A percentile compares a stretch with the other conserved stretches of the same genome.
These are phyloP conservation scores for Craniophora ligustri DNA, from an alignment of 2,888 invertebrate species.

Conservation along the genomic window DNA sequence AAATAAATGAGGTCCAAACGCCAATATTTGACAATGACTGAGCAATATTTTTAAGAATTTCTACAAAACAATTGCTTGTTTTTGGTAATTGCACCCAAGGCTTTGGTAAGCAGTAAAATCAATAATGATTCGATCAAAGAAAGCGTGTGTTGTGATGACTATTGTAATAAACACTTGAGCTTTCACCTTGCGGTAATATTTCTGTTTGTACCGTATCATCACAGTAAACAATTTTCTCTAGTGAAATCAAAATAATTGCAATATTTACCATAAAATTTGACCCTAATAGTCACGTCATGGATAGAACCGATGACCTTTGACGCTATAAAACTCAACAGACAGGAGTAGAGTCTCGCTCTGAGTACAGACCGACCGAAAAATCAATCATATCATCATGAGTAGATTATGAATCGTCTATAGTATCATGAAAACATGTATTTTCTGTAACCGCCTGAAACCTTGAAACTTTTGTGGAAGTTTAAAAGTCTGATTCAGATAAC, in stretches of 20 bases:
- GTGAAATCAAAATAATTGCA: constrained; percentile 5
- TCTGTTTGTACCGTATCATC: constrained; percentile 1
- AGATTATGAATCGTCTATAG: no score
- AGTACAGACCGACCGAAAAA: no score
- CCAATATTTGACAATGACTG: not conserved
- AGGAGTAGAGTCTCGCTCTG: no score
- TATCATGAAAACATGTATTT: no score
- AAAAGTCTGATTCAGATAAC: no score
- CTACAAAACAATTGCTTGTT: not conserved
- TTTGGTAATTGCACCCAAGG: constrained; percentile 1
- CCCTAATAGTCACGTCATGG: no score
- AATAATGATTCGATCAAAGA: constrained; percentile 13
- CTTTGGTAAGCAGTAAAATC: constrained; percentile 1
- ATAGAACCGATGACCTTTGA: no score
- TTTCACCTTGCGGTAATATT: constrained; percentile 27
- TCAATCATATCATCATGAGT: no score
- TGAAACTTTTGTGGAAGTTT: no score
- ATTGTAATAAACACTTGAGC: constrained; percentile 20
- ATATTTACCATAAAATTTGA: no score
- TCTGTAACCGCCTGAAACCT: no score
- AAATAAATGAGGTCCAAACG: not conserved
- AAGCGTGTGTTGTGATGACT: constrained; percentile 22
- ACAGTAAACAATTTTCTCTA: constrained; percentile 6
- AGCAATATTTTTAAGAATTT: not conserved
- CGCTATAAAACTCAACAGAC: no score